Evolutionary conservation across 2,797 vertebrate genomes (phyloP).

Genomic region (Lepus townsendii): DNA sequence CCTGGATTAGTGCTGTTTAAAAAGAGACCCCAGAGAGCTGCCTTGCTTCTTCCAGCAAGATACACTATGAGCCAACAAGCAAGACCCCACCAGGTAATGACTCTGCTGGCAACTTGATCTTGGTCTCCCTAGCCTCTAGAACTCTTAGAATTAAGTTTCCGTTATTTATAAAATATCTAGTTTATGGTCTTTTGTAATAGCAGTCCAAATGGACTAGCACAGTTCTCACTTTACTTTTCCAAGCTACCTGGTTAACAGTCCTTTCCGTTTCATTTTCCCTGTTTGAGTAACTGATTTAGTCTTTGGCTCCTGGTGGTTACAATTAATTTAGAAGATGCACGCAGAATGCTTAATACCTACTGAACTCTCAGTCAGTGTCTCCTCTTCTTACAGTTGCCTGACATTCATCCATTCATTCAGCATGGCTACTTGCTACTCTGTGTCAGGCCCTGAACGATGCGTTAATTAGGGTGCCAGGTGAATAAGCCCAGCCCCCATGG

Average conservation of each 20-base stretch:
- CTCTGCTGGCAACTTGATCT: background rate
- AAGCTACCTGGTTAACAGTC: background rate
- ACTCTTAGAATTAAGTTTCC: background rate
- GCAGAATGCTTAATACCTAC: background rate
- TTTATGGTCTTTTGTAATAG: background rate
- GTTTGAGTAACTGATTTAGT: background rate
- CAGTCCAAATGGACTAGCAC: background rate
- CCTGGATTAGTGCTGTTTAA: background rate
- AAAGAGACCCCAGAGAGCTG: background rate
- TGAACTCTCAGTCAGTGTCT: background rate
- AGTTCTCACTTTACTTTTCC: background rate
- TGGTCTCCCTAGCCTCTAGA: background rate
- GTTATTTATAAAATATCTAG: background rate
- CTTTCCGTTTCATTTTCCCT: background rate
- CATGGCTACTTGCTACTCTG: conserved; percentile 23
- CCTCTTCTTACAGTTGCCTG: background rate
- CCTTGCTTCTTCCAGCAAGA: background rate
- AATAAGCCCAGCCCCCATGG: background rate
- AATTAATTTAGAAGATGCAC: background rate
- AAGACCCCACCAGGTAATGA: background rate
- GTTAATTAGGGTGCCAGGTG: background rate
- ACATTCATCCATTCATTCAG: background rate
- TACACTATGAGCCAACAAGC: background rate
- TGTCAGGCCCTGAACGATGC: background rate
- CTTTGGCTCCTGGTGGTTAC: background rate